Conservation (phyloP, 1,140 invertebrate species). For the Bombus consobrinus region DNA sequence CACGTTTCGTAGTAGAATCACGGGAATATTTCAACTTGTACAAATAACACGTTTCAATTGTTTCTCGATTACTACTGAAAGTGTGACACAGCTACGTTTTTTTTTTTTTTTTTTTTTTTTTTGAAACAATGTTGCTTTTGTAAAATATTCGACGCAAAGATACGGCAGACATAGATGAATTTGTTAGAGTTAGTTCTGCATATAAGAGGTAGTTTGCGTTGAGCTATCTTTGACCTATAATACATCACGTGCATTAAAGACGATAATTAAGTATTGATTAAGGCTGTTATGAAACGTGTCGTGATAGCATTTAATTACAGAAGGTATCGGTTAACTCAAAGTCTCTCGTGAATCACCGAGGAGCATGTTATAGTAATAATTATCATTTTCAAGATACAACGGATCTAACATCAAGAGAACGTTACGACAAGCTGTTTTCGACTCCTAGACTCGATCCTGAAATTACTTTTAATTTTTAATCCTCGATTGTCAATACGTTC, state of each 20-base stretch:
- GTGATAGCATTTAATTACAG: neutral
- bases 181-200: too few relatives aligned
- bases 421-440: neutral
- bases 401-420: neutral
- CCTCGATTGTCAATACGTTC: too few relatives aligned
- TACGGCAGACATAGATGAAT: neutral
- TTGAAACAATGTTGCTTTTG: neutral
- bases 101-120: neutral
- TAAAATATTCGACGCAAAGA: neutral
- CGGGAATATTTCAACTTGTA: too few relatives aligned
- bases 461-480: neutral
- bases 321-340: neutral
- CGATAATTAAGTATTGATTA: constrained; percentile 18
- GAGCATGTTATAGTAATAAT: neutral
- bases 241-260: neutral
- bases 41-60: too few relatives aligned
- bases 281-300: neutral
- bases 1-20: too few relatives aligned
- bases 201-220: neutral
- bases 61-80: neutral
- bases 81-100: neutral
- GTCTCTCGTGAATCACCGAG: neutral
- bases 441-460: neutral
- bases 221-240: neutral
- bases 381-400: neutral